phyloP scores from a whole-genome alignment of 2,797 vertebrate genomes.

The Hozukius guyotensis region DNA sequence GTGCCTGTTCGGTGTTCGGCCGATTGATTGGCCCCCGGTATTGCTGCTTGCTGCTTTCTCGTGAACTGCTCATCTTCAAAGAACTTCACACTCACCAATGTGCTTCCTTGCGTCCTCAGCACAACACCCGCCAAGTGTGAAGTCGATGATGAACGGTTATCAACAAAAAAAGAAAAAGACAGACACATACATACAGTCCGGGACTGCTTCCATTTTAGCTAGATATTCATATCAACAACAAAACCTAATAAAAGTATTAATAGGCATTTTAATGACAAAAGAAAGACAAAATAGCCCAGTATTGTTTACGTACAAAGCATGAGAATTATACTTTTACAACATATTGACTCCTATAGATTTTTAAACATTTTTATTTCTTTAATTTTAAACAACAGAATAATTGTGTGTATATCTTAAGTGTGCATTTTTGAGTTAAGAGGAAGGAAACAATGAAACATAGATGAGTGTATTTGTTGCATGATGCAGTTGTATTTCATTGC shows the following conservation, averaged over 20 bases:
- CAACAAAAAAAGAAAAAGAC: no score
- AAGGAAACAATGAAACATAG: background rate
- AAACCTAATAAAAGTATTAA: background rate
- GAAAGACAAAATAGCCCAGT: background rate
- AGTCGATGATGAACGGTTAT: no score
- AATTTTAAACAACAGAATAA: background rate
- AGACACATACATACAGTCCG: no score
- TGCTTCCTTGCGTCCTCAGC: no score
- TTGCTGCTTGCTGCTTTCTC: no score
- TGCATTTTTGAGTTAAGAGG: rapidly evolving
- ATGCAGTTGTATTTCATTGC: background rate
- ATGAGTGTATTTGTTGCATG: background rate
- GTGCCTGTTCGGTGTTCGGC: no score
- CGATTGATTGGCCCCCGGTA: no score
- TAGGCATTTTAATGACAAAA: background rate
- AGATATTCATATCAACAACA: background rate
- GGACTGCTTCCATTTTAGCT: no score
- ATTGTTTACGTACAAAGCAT: background rate
- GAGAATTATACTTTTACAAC: background rate
- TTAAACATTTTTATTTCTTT: background rate
- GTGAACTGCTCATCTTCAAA: no score
- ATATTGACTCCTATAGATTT: background rate
- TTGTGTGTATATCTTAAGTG: background rate
- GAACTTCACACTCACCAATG: no score
- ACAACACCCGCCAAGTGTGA: no score